Percentiles rank a stretch among this genome's conserved stretches.
phyloP scores from a whole-genome alignment of 1,140 invertebrate species.

The Saxidomus purpurata region DNA sequence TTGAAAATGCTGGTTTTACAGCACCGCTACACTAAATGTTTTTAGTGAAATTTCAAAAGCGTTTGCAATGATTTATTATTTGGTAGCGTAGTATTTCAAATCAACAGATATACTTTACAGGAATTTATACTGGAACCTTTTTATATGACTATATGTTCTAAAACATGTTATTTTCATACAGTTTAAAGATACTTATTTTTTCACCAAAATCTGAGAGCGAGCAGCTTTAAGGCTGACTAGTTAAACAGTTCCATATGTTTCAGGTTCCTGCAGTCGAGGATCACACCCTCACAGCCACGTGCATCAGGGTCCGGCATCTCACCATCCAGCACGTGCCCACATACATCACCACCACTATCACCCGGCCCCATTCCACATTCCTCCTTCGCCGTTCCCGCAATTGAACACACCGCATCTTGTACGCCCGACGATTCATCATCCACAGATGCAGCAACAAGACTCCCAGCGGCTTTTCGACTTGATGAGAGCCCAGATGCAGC shows the following conservation, averaged over 20 bases:
- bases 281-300: constrained; percentile 67
- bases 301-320: constrained; percentile 45
- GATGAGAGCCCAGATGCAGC: constrained; percentile 48
- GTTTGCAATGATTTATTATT: too few species aligned
- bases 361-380: constrained; percentile 71
- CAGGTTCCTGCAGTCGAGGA: constrained; percentile 39
- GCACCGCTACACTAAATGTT: too few species aligned
- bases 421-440: constrained; percentile 89
- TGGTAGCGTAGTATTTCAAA: too few species aligned
- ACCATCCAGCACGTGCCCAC: constrained; percentile 84
- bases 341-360: constrained; percentile 87
- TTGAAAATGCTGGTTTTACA: too few species aligned
- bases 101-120: too few species aligned
- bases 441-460: constrained; percentile 82
- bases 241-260: background rate
- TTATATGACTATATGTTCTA: too few species aligned
- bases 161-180: too few species aligned
- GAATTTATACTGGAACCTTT: too few species aligned
- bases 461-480: constrained; percentile 79
- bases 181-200: too few species aligned
- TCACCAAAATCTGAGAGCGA: too few species aligned
- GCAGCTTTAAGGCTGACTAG: too few species aligned
- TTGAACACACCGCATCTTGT: constrained; percentile 77
- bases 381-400: constrained; percentile 66
- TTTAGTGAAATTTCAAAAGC: too few species aligned